Evolutionary conservation across 2,113 vertebrate genomes (phyloP), one percentile per base, ranked within the genome.

Genomic region (Gambusia affinis): DNA sequence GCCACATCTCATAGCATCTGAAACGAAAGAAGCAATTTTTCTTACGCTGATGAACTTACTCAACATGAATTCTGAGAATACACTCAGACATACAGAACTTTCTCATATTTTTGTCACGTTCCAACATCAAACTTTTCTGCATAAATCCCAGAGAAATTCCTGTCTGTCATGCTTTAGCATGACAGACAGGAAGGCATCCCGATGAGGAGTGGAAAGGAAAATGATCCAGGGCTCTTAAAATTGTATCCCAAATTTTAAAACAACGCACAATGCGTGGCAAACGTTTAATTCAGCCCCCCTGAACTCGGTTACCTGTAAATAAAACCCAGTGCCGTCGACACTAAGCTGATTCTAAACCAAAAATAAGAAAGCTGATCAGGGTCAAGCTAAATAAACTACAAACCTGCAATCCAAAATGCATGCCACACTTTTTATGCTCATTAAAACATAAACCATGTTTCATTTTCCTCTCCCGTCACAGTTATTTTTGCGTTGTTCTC

Each of bases 1-100:
- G 73, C 64, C 70, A 80, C 67, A 1, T 68, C 66, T 74, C 22
- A 10, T 5, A 57, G 51, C 24, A 57, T 57, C 17, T 22, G 7
- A 22, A 0, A 15, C 15, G 14, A 17, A 27, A 63, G n/a, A 71
- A 39, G 37, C n/a, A 30, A 35, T 63, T 70, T n/a, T 39, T 27
- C 54, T 54, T 54, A 24, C 7, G 8, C 24, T 57, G 22, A 57
- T n/a, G 7, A 57, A 24, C 51, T 8, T 7, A 51, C 5, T 24
- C 2, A 57, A n/a, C 8, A 3, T 57, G 51, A 57, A 57, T n/a
- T 19, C 44, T 47, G 44, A 47, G 19, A 17, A 47, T 47, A n/a
- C 35, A 35, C 22, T 57, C 22, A 6, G 24, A 57, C 51, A 57
- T 57, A 10, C 51, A n/a, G 19, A 24, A 37, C 27, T 66, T 54